Conservation (phyloP, 2,888 invertebrate genomes). For the Boloria euphrosyne region DNA sequence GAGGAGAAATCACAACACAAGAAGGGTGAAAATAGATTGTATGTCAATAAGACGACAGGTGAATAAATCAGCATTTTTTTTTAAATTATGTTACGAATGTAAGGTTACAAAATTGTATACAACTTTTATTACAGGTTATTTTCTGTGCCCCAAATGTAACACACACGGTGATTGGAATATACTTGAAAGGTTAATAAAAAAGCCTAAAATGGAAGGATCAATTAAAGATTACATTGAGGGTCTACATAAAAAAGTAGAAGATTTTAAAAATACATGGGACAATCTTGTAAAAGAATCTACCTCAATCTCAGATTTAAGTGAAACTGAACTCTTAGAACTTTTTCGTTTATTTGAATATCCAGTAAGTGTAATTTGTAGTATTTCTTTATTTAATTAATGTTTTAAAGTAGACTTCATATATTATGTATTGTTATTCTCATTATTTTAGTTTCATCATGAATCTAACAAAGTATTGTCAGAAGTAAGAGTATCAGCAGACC, state of each 20-base stretch:
- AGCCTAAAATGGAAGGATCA: conserved; percentile 60
- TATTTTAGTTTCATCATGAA: conserved; percentile 71
- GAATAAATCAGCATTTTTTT: conserved; percentile 36
- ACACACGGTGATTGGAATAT: conserved; percentile 85
- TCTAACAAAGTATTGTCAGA: conserved; percentile 77
- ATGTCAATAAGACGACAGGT: conserved; percentile 92
- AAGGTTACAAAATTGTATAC: not conserved
- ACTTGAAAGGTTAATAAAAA: conserved; percentile 79
- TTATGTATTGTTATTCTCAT: conserved; percentile 1
- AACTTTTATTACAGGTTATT: conserved; percentile 82
- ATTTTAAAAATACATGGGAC: conserved; percentile 75
- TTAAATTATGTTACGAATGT: no score
- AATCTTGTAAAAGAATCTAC: conserved; percentile 65
- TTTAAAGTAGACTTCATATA: not conserved
- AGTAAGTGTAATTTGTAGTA: conserved; percentile 61
- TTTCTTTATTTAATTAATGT: not conserved
- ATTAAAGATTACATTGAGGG: conserved; percentile 65
- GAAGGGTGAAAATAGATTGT: conserved; percentile 78
- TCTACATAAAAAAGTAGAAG: conserved; percentile 56
- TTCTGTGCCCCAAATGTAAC: conserved; percentile 86
- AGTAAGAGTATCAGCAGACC: conserved; percentile 78
- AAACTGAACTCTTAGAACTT: conserved; percentile 69
- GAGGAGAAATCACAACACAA: conserved; percentile 50
- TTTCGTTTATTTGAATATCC: conserved; percentile 82
- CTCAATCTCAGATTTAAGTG: conserved; percentile 68